Percentiles rank a stretch among this genome's conserved stretches.
These are phyloP conservation scores for Malthinus flaveolus DNA, from an alignment of 2,888 invertebrate genomes.

Conservation along the genomic window DNA sequence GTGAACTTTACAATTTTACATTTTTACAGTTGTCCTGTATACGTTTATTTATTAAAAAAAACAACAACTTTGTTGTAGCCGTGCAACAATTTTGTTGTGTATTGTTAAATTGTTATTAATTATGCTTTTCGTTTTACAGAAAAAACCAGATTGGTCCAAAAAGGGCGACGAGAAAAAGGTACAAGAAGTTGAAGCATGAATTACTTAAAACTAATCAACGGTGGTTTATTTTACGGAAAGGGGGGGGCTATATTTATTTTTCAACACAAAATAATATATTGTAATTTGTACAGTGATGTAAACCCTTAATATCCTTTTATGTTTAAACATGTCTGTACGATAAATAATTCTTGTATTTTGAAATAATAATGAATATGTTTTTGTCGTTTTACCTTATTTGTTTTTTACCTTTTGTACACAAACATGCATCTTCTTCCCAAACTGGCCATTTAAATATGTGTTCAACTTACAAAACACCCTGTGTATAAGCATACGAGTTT, in stretches of 20 bases:
- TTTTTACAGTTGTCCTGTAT: neutral
- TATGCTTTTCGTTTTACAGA: constrained; percentile 63
- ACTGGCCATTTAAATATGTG: neutral
- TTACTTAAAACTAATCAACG: neutral
- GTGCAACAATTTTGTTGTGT: neutral
- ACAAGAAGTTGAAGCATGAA: constrained; percentile 86
- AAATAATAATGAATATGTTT: constrained; percentile 7
- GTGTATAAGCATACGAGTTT: neutral
- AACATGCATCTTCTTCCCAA: too few species aligned
- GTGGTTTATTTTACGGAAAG: neutral
- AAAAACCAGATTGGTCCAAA: constrained; percentile 95
- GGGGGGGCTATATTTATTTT: too few species aligned
- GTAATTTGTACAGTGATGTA: constrained; percentile 1
- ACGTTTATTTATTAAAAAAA: neutral
- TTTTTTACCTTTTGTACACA: too few species aligned
- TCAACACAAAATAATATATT: neutral
- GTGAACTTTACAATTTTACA: neutral
- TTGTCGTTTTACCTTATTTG: neutral
- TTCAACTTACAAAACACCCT: too few species aligned
- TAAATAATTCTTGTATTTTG: constrained; percentile 1
- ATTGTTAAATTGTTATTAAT: constrained; percentile 23
- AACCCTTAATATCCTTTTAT: too few species aligned
- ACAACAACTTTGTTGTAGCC: neutral
- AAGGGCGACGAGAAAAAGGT: constrained; percentile 84
- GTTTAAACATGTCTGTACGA: too few species aligned